Conservation (phyloP, 2,797 vertebrate genomes). For the Spinus olivaceus region DNA sequence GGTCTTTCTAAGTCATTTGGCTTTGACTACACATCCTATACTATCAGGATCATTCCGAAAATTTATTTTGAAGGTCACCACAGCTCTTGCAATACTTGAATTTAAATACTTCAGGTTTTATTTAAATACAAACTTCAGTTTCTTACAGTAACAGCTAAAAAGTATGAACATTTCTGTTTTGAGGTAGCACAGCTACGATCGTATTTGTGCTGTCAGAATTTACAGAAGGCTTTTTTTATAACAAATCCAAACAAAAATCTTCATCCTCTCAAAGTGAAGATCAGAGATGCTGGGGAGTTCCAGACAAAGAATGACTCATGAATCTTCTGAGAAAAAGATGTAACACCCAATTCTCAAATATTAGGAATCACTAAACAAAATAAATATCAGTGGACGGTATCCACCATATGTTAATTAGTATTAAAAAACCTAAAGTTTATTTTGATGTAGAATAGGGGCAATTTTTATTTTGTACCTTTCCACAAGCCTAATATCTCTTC, state of each 20-base stretch:
- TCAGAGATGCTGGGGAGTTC: not conserved
- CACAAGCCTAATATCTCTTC: not conserved
- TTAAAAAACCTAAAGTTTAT: accelerated
- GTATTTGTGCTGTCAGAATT: not conserved
- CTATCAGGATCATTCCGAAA: not conserved
- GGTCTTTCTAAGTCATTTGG: not conserved
- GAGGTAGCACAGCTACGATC: not conserved
- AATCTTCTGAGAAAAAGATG: not conserved
- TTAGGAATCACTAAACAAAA: not conserved
- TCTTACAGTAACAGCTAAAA: not conserved
- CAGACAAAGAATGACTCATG: not conserved
- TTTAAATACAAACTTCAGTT: not conserved
- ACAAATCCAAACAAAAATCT: not conserved
- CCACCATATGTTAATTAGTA: not conserved
- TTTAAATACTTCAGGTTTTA: not conserved
- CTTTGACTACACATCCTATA: not conserved
- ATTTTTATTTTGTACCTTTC: not conserved
- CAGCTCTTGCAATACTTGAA: not conserved
- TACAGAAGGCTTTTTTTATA: not conserved
- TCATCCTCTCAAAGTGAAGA: not conserved
- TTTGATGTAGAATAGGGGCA: not conserved
- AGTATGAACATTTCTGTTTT: not conserved
- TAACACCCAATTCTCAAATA: not conserved
- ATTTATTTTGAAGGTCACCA: not conserved
- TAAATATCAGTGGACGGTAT: not conserved